Evolutionary conservation across 1,140 invertebrate genomes (phyloP), one percentile per base, ranked within the genome.

Genomic region (Hyposmocoma kahamanoa): DNA sequence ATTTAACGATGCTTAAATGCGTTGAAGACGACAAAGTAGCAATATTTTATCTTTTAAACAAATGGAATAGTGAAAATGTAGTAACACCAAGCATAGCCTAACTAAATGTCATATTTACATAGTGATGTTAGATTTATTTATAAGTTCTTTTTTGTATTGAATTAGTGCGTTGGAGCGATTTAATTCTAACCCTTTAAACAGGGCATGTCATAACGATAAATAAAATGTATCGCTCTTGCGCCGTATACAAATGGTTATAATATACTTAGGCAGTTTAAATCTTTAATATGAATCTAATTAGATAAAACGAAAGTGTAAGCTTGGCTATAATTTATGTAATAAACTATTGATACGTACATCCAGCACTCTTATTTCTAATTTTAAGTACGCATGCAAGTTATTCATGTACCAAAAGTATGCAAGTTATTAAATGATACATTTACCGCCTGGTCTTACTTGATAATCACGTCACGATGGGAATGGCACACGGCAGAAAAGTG

Each of bases 251-350:
- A 71, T 59, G 56, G 60, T 64, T 72, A 70, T 73, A 70, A 69
- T 73, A 56, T 30, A 69, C 65, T 70, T 83, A 81, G 73, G 59
- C 75, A 68, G 75, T 74, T 81, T 70, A 56, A 67, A 77, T 73
- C 68, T 80, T 77, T 66, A 62, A 59, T 78, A 75, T 73, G 52
- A 62, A 56, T 65, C 64, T 55, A 62, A 66, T 74, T 79, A 79
- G 73, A 69, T 77, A 67, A 65, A 64, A 69, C 57, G 67, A 72
- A 79, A 78, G 56, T 81, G 75, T 84, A 84, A 81, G 81, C 81
- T 82, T 84, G 78, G 77, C 78, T 81, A 84, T 84, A 84, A 82
- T 82, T 84, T 82, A 82, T 82, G 76, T 82, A 84, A 84, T 84
- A 84, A 84, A 84, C 73, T 82, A 84, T 81, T 76, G 78, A 82